Base-by-base conservation (phyloP, 2,797 vertebrate genomes). In the Mus caroli region DNA sequence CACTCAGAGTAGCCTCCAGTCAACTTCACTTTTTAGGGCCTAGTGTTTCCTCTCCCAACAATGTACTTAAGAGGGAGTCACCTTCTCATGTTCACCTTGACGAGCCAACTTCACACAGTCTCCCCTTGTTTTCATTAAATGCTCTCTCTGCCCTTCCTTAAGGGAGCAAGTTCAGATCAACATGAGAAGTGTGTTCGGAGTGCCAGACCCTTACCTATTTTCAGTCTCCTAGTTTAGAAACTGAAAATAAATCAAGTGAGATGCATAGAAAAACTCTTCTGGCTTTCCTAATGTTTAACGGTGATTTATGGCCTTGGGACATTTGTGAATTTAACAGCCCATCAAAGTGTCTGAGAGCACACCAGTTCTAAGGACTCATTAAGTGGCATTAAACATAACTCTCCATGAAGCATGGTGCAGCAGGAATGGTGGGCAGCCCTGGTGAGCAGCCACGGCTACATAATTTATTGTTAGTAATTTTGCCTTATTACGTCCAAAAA, bases 311-410 rank as follows among this genome's bases (percentile, higher is more conserved):
- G 87, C 93, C 97, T n/a, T 77, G 91, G 40, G 80, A 96, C 97
- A 98, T 98, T 98, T 97, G 93, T 97, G 98, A 98, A 98, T 98
- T 98, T 98, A 98, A 98, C 94, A 98, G 95, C 87, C 97, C 96
- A 98, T 98, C 98, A 98, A 98, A 98, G 94, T 78, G 94, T 97
- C 97, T 98, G 85, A 98, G 95, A 98, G 76, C 83, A 98, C 92
- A 96, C 94, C 93, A 96, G 91, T 95, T 80, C 91, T 98, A 97
- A 98, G 95, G 96, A 97, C 96, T 98, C 97, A 98, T 97, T 98
- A 98, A 96, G 85, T 95, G 95, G 98, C 96, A 97, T 97, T 97
- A 98, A 98, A 97, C 91, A 89, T 97, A 98, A 98, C 98, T 98
- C 98, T 98, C 96, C 90, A 91, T 92, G 96, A 98, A 98, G 96